phyloP scores from a whole-genome alignment of 1,140 invertebrate genomes.

The Rhysida immarginata region DNA sequence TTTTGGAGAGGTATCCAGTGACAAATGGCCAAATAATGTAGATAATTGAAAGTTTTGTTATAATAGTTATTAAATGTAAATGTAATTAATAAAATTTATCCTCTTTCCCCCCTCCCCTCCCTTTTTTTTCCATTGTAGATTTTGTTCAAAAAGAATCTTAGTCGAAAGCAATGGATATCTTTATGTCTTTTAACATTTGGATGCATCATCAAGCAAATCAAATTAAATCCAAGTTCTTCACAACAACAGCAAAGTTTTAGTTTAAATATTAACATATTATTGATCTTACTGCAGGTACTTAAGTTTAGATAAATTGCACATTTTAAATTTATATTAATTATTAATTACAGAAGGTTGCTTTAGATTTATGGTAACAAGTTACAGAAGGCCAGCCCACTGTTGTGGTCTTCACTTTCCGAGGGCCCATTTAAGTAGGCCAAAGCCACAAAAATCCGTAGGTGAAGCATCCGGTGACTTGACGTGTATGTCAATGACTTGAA shows the following conservation, averaged over 20 bases:
- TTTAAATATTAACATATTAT: conserved; percentile 11
- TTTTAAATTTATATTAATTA: not conserved
- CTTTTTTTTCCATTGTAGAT: conserved; percentile 42
- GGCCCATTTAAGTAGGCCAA: too few relatives aligned
- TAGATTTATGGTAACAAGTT: too few relatives aligned
- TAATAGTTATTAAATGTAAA: too few relatives aligned
- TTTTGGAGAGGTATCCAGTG: too few relatives aligned
- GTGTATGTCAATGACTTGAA: too few relatives aligned
- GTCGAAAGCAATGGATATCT: conserved; percentile 74
- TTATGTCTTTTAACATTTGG: conserved; percentile 69
- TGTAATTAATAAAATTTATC: too few relatives aligned
- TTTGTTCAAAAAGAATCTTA: conserved; percentile 72
- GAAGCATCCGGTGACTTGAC: too few relatives aligned
- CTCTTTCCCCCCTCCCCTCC: too few relatives aligned
- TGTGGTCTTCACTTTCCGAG: too few relatives aligned
- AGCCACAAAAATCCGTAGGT: too few relatives aligned
- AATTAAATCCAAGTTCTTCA: conserved; percentile 35
- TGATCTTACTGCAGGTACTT: conserved; percentile 14
- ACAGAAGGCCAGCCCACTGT: not conserved
- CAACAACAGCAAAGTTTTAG: not conserved
- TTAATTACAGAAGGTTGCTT: not conserved
- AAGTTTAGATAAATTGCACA: not conserved
- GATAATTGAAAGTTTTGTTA: too few relatives aligned
- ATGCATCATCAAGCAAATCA: conserved; percentile 79
- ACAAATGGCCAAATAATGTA: too few relatives aligned